Evolutionary conservation across 1,140 invertebrate species (phyloP), one percentile per base, ranked within the genome.

Genomic region (Thaumetopoea pityocampa): DNA sequence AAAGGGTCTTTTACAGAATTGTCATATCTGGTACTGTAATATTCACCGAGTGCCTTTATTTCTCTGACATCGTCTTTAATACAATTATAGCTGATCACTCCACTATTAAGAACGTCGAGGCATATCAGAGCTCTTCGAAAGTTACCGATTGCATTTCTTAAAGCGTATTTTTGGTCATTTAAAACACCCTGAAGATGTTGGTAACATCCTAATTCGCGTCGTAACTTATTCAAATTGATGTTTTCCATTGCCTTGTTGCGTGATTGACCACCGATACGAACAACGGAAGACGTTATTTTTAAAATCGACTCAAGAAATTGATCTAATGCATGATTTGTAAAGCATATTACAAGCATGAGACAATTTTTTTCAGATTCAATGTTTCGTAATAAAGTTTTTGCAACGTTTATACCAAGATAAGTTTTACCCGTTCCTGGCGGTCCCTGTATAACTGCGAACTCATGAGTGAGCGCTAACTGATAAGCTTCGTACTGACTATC

Each of bases 241-340:
- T 67, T 5, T 29, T 87, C 63, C 29, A 92, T 62, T 2, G 51
- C 63, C 67, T 89, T 81, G 58, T 86, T 90, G 57, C 89, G 89
- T 1, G 90, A 91, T 70, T 92, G 89, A 2, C 89, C 89, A 2
- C 95, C 94, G 48, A 96, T 87, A 14, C 94, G 86, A 6, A 93
- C 82, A 34, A 96, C 83, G 10, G 87, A 80, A 0, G 82, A 20
- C 1, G 89, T 91, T 1, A 85, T 67, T 8, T 67, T 38, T 3
- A 88, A 59, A 5, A 94, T 86, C 10, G 90, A 92, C 70, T 94
- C 90, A n/a, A 97, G 71, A 83, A 97, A 96, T 67, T 96, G 94
- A 85, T 97, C 95, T 1, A 97, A 67, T 1, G 95, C 94, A 74
- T 96, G 93, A 67, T 96, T 97, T 0, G 94, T 96, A 51, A 91